These are phyloP conservation scores for Marronus borbonicus DNA, from an alignment of 2,888 invertebrate genomes.

Conservation along the genomic window DNA sequence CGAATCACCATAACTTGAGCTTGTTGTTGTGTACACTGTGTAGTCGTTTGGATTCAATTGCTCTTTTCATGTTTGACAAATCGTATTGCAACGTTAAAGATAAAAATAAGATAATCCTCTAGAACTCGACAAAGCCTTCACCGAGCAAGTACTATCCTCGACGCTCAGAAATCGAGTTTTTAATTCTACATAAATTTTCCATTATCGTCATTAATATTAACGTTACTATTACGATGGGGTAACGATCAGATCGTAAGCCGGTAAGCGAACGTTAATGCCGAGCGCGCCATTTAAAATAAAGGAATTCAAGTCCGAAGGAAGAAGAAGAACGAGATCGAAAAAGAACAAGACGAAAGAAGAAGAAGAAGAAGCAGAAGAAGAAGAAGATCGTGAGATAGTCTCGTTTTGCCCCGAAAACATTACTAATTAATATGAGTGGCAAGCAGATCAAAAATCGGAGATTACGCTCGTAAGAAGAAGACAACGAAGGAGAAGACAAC, in stretches of 20 bases:
- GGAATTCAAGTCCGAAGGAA: slow-evolving; percentile 39
- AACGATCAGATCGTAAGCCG: slow-evolving; percentile 9
- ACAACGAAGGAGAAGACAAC: neutral
- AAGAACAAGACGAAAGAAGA: slow-evolving; percentile 14
- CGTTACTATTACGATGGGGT: neutral
- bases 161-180: too few species aligned
- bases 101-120: too few species aligned
- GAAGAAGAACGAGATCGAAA: neutral
- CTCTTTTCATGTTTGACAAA: too few species aligned
- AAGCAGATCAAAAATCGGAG: slow-evolving; percentile 45
- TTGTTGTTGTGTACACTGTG: too few species aligned
- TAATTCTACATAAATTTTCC: slow-evolving; percentile 19
- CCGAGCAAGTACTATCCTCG: too few species aligned
- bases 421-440: slow-evolving; percentile 57
- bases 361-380: neutral
- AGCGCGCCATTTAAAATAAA: slow-evolving; percentile 40
- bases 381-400: slow-evolving; percentile 45
- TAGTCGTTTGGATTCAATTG: too few species aligned
- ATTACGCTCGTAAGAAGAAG: slow-evolving; percentile 32
- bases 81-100: too few species aligned
- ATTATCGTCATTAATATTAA: slow-evolving; percentile 20
- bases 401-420: slow-evolving; percentile 54
- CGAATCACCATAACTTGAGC: too few species aligned
- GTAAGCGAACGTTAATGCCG: neutral
- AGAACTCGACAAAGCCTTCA: too few species aligned